Evolutionary conservation across 2,888 invertebrate species (phyloP), one percentile per base, ranked within the genome.

Genomic region (Argynnis bischoffii): DNA sequence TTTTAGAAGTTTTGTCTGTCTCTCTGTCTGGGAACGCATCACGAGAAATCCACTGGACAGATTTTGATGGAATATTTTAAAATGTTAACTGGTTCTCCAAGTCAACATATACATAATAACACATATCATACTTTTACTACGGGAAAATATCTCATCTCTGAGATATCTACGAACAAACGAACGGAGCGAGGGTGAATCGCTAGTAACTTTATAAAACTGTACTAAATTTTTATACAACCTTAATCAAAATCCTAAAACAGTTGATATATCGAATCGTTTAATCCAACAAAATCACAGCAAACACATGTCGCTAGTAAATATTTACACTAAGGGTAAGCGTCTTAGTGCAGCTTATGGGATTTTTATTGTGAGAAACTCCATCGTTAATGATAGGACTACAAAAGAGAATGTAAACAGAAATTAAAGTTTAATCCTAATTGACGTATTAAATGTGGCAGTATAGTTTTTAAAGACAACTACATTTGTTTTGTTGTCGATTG

Each of bases 301-400:
- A 81, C 85, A 87, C 76, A 83, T 87, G 85, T 86, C 81, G 81
- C 64, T 66, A 56, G 76, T 87, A 90, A 91, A 91, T 89, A 90
- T 91, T 91, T 90, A 90, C 84, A 75, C 46, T 79, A 74, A 75
- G 77, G 77, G 77, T 79, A 80, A 79, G 77, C 80, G 71, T 71
- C 77, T 79, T 76, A 70, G 71, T 61, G 56, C 69, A 78, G 85
- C 86, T 86, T 87, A 87, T 79, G 79, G 76, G 80, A 77, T 78
- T 87, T 89, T 89, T 88, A 90, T 78, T 87, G 86, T 90, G 90
- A 82, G 90, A 90, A 88, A 79, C 80, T 83, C 78, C 76, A 76
- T 75, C 76, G 78, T 77, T 74, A 76, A 74, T 74, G 74, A 70
- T 72, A 70, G 72, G 73, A 66, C 63, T 69, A 70, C 66, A 71